These are phyloP conservation scores for Hipparchia semele DNA, from an alignment of 2,888 invertebrate species.

Conservation along the genomic window DNA sequence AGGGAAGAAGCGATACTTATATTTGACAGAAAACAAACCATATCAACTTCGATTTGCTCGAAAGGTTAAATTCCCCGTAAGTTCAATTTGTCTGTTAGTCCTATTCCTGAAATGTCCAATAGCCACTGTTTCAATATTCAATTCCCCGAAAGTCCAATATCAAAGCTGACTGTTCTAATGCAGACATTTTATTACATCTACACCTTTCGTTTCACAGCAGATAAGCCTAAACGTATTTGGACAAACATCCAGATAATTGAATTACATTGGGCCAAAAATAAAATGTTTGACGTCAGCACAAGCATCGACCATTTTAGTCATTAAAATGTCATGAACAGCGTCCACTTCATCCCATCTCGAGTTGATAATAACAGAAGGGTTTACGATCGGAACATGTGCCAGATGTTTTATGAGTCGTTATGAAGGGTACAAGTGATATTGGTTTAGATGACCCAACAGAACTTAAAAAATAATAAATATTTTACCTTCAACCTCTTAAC, in stretches of 20 bases:
- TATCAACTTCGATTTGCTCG: too few relatives aligned
- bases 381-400: conserved; percentile 35
- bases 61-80: too few relatives aligned
- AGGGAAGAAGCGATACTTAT: too few relatives aligned
- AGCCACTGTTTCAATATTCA: too few relatives aligned
- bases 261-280: conserved; percentile 4
- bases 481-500: neutral
- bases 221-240: neutral
- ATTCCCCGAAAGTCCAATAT: too few relatives aligned
- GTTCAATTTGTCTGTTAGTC: too few relatives aligned
- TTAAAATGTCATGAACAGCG: conserved; percentile 26
- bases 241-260: conserved; percentile 3
- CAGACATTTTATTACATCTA: too few relatives aligned
- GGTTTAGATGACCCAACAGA: neutral
- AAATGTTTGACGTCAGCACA: conserved; percentile 15
- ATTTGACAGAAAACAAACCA: too few relatives aligned
- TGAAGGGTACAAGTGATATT: conserved; percentile 25
- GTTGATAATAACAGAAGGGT: conserved; percentile 26
- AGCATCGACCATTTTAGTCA: conserved; percentile 22
- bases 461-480: neutral
- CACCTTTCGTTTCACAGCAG: too few relatives aligned
- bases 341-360: conserved; percentile 24
- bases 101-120: too few relatives aligned
- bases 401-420: conserved; percentile 34
- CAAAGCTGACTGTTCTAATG: too few relatives aligned